Evolutionary conservation across 2,113 vertebrate species (phyloP), one percentile per base, ranked within the genome.

Genomic region (Cnemophilus loriae): DNA sequence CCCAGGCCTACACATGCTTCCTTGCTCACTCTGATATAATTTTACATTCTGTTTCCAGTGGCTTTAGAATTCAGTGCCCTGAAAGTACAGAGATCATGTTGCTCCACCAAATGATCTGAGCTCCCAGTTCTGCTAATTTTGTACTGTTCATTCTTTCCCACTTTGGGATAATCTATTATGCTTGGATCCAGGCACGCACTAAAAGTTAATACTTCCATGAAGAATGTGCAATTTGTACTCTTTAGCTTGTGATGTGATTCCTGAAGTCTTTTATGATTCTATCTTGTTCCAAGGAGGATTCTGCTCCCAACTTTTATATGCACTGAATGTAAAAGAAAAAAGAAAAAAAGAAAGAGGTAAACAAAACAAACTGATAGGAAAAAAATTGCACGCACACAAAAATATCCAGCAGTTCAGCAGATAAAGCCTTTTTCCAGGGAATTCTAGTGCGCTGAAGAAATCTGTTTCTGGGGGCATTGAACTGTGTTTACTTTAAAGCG

Each of bases 221-320:
- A 98, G 97, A 98, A 98, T 98, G 98, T 97, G 97, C 84, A 97
- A 97, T 98, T 98, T 98, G 97, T 98, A 97, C 97, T 98, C 97
- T 97, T 97, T 97, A 97, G 96, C 96, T 97, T 97, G 96, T 97
- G 97, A 98, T 94, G 95, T 98, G 97, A 98, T 97, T 98, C 96
- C 97, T 98, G 93, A 98, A 98, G 97, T 89, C 97, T 97, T 98
- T 98, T 97, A 98, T 96, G 97, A 96, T 97, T 97, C 95, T 96
- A 4, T 96, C 94, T 96, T 93, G 84, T 96, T 98, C 98, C 98
- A 98, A 91, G 71, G 94, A 97, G 93, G 93, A 88, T 97, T 97
- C 97, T 97, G 91, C 91, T 97, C 97, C 78, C 92, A 97, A 78
- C 68, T 97, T 98, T 98, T 97, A 94, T 95, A 97, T 96, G 88